Evolutionary conservation across 2,888 invertebrate genomes (phyloP), one percentile per base, ranked within the genome.

Genomic region (Erebia aethiops): DNA sequence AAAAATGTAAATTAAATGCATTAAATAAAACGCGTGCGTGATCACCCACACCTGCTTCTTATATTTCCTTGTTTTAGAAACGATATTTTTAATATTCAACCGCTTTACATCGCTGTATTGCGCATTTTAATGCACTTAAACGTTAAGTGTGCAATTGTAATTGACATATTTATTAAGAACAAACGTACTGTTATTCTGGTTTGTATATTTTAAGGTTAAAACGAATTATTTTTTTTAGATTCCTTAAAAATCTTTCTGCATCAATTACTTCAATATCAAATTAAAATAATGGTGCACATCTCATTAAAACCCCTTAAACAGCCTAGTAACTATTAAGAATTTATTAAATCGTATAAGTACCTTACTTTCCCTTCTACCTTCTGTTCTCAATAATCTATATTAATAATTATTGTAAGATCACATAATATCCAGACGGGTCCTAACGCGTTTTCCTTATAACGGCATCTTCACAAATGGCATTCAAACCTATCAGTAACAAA

Each of bases 1-100:
- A 57, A 35, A 68, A 74, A 73, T 73, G 69, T 65, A 73, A 75
- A 74, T 71, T 74, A 71, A 69, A 54, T 52, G 52, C 72, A 71
- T 74, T 75, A 74, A 75, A 64, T 71, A 68, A 63, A 71, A 71
- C 56, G 58, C 43, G 61, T 71, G 76, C 74, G 64, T 73, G 76
- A 51, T 72, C 60, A 65, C 16, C 16, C 35, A 66, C 76, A 76
- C 76, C 76, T 76, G 76, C 71, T 68, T 13, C 52, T 46, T 72
- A 61, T 67, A 68, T 69, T 70, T 72, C 74, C 68, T 66, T 68
- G 66, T 66, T 74, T 72, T 63, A 72, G 63, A 72, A 74, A 65
- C 51, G 18, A 54, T 52, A 52, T 52, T 64, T 58, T 58, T 56
- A 67, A 70, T 67, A 72, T 70, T 49, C 62, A 58, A 26, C 43